Evolutionary conservation across 2,888 invertebrate species (phyloP).

Genomic region (Cenopis cana): DNA sequence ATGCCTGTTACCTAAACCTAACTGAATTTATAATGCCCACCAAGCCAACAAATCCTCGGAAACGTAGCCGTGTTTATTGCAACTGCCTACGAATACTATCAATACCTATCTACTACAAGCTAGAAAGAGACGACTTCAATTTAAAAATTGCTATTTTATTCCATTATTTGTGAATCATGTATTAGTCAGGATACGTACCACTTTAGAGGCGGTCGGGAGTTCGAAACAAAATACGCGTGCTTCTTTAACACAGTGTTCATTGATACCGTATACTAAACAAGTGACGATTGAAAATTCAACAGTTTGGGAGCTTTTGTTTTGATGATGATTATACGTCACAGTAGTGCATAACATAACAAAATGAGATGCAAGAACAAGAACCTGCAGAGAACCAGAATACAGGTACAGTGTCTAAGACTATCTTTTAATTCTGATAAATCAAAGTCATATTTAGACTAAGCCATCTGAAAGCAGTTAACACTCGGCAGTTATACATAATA

Average conservation of each 20-base stretch:
- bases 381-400: neutral
- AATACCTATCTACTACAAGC: neutral
- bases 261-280: neutral
- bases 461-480: no score
- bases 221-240: neutral
- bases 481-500: no score
- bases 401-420: neutral
- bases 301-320: neutral
- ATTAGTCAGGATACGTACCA: slow-evolving; percentile 25
- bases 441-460: no score
- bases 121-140: slow-evolving; percentile 23
- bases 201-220: slow-evolving; percentile 8
- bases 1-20: neutral
- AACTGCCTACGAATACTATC: slow-evolving; percentile 1
- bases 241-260: neutral
- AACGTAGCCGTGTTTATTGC: slow-evolving; percentile 7
- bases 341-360: no score
- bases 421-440: no score
- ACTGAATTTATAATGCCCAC: neutral
- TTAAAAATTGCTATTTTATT: slow-evolving; percentile 19
- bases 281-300: neutral
- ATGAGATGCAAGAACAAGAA: slow-evolving; percentile 4
- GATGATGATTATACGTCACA: neutral
- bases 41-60: slow-evolving; percentile 2
- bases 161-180: slow-evolving; percentile 28